Conservation (phyloP, 2,113 vertebrate species). For the Marmota monax region DNA sequence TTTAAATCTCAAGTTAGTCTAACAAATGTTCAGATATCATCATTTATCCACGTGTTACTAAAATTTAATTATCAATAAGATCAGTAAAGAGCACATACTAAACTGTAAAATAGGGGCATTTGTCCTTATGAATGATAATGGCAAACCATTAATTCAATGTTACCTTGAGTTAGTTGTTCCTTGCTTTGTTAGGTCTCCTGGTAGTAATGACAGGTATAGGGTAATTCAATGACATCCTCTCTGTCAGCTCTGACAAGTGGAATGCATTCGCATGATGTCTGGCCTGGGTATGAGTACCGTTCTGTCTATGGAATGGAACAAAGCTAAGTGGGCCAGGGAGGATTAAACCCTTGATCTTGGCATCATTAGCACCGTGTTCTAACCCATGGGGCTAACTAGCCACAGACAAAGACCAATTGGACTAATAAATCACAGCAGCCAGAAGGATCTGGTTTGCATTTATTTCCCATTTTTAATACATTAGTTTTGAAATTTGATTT, state of each 20-base stretch:
- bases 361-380: slow-evolving; percentile 68
- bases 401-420: slow-evolving; percentile 68
- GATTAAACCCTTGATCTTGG: slow-evolving; percentile 68
- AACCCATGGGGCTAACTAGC: slow-evolving; percentile 57
- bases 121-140: neutral
- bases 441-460: slow-evolving; percentile 75
- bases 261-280: slow-evolving; percentile 44
- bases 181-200: slow-evolving; percentile 18
- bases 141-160: neutral
- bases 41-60: neutral
- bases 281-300: neutral
- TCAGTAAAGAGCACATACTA: neutral
- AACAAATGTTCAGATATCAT: neutral
- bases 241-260: slow-evolving; percentile 30
- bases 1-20: neutral
- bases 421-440: slow-evolving; percentile 69
- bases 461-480: slow-evolving; percentile 78
- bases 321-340: neutral
- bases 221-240: neutral
- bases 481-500: slow-evolving; percentile 76
- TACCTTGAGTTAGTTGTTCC: neutral
- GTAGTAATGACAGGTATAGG: neutral
- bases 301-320: slow-evolving; percentile 50
- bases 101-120: neutral
- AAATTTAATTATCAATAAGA: slow-evolving; percentile 4